Conservation (phyloP, 2,113 vertebrate species). For the Melanerpes formicivorus region DNA sequence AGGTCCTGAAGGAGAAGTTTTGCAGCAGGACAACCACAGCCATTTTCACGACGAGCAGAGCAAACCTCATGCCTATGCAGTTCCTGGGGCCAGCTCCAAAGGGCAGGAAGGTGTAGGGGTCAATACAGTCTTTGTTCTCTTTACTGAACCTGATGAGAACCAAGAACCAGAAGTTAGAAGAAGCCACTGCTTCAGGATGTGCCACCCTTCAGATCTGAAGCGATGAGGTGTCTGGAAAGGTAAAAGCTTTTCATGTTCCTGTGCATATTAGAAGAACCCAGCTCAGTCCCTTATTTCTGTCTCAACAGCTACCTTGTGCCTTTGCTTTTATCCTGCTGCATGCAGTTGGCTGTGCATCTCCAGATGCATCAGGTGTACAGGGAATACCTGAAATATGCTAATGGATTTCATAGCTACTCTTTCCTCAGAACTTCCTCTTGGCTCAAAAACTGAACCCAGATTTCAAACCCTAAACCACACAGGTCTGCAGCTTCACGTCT, state of each 20-base stretch:
- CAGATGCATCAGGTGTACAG: background rate
- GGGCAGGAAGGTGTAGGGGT: constrained; percentile 80
- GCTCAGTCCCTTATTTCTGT: background rate
- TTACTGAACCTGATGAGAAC: constrained; percentile 78
- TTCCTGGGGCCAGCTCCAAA: constrained; percentile 85
- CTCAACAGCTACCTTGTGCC: background rate
- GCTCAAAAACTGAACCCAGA: constrained; percentile 31
- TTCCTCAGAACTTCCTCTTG: constrained; percentile 22
- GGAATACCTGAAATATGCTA: constrained; percentile 8
- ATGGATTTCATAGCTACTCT: background rate
- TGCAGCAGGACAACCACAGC: constrained; percentile 75
- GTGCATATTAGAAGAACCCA: background rate
- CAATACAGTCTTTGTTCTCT: constrained; percentile 69
- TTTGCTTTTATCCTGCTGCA: background rate
- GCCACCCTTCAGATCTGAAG: background rate
- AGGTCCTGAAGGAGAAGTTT: constrained; percentile 78
- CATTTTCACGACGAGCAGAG: constrained; percentile 77
- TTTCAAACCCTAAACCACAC: constrained; percentile 46
- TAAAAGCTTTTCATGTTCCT: background rate
- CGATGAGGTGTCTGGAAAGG: background rate
- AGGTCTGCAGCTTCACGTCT: constrained; percentile 14
- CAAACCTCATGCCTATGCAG: constrained; percentile 85
- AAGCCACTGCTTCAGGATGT: background rate
- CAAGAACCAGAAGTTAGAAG: background rate
- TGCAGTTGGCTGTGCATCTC: background rate